Conservation (phyloP, 2,113 vertebrate species). For the Tinamus guttatus region DNA sequence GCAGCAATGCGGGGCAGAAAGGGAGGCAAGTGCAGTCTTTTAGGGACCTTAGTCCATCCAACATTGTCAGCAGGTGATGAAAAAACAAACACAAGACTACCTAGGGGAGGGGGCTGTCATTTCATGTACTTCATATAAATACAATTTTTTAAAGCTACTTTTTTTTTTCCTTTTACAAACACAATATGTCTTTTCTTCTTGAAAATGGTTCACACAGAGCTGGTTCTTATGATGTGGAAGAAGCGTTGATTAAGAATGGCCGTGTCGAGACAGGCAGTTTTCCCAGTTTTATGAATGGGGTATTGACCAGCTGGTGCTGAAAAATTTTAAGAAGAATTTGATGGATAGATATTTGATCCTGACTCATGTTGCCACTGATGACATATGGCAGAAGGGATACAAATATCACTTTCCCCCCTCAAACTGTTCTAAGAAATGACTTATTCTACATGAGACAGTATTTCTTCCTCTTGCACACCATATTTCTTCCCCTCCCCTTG, state of each 20-base stretch:
- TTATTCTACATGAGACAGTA: constrained; percentile 10
- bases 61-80: background rate
- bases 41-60: background rate
- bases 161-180: background rate
- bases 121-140: background rate
- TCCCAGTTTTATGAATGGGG: constrained; percentile 28
- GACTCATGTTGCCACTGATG: constrained; percentile 11
- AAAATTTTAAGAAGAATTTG: constrained; percentile 44
- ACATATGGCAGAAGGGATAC: constrained; percentile 50
- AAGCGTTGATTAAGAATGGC: background rate
- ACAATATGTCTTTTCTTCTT: background rate
- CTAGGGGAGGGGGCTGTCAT: background rate
- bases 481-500: background rate
- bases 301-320: constrained; percentile 52
- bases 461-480: background rate
- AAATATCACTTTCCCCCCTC: background rate
- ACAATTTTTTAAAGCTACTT: too few species aligned
- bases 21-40: background rate
- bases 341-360: constrained; percentile 52
- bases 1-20: background rate
- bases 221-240: background rate
- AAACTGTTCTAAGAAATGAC: background rate
- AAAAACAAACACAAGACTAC: background rate
- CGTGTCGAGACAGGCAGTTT: background rate
- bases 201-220: background rate